Evolutionary conservation across 2,113 vertebrate genomes (phyloP).

Genomic region (Ctenodactylus gundi): DNA sequence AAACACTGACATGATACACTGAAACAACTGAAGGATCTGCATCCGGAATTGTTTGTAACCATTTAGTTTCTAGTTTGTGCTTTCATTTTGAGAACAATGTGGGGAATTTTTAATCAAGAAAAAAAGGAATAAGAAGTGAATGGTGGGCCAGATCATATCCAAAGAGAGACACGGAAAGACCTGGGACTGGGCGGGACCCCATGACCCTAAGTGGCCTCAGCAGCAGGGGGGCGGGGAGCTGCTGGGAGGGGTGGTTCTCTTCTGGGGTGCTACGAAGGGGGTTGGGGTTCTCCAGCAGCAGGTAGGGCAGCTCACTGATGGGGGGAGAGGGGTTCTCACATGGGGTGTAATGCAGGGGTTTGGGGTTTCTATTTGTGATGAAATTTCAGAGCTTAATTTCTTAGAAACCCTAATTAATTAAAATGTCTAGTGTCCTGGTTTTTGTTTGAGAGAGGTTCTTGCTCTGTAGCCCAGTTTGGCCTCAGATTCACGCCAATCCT

Average conservation of each 20-base stretch:
- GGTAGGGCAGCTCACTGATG: too few species aligned
- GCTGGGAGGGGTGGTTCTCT: too few species aligned
- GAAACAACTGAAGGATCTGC: background rate
- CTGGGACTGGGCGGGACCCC: too few species aligned
- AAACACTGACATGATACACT: background rate
- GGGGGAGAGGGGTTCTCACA: background rate
- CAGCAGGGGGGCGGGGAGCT: background rate
- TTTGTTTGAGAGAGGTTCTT: too few species aligned
- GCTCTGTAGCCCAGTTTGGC: too few species aligned
- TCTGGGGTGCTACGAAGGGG: too few species aligned
- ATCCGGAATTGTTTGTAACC: background rate
- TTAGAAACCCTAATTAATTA: constrained; percentile 35
- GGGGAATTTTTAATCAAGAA: background rate
- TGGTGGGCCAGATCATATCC: background rate
- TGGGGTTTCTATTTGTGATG: constrained; percentile 44
- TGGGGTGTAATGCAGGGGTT: background rate
- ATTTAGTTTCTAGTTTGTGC: background rate
- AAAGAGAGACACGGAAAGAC: background rate
- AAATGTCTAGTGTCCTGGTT: constrained; percentile 50
- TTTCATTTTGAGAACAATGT: constrained; percentile 40
- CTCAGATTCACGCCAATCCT: too few species aligned
- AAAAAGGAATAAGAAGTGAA: background rate
- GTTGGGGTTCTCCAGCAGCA: too few species aligned
- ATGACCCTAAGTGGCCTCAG: too few species aligned
- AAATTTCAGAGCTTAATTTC: constrained; percentile 54